A percentile compares a stretch with the other conserved stretches of the same genome.
Evolutionary conservation across 2,888 invertebrate genomes (phyloP).

Genomic region (Leucophenga montana): DNA sequence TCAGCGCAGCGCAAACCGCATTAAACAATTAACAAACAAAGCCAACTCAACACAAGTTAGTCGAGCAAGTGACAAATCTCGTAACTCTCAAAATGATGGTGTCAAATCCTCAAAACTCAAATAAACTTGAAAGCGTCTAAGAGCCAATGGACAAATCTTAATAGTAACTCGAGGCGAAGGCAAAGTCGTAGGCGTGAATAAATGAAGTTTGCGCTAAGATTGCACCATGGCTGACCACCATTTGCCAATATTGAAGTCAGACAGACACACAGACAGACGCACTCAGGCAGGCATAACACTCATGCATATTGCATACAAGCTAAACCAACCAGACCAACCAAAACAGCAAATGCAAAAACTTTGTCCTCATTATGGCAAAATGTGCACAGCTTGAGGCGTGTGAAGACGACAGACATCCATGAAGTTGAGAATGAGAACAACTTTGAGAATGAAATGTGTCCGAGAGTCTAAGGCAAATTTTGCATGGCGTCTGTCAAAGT

Average conservation of each 20-base stretch:
- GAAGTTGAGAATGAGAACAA: conserved; percentile 19
- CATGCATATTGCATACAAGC: background rate
- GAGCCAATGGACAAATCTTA: no score
- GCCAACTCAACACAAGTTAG: conserved; percentile 35
- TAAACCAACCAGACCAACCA: background rate
- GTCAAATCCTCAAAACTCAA: conserved; percentile 23
- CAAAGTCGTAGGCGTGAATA: conserved; percentile 54
- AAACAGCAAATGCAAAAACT: conserved; percentile 47
- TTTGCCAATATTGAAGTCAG: conserved; percentile 3
- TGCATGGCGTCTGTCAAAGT: conserved; percentile 64
- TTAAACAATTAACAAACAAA: conserved; percentile 35
- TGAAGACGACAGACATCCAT: conserved; percentile 5
- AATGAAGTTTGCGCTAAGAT: conserved; percentile 63
- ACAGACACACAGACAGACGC: background rate
- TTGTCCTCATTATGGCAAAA: conserved; percentile 60
- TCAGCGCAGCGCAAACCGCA: background rate
- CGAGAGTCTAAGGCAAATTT: conserved; percentile 46
- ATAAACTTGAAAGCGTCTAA: conserved; percentile 7
- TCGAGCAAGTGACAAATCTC: conserved; percentile 55
- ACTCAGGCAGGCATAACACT: background rate
- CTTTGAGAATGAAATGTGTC: conserved; percentile 59
- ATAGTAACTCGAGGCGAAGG: background rate
- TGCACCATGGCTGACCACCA: conserved; percentile 64
- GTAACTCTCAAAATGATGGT: background rate
- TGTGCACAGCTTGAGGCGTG: conserved; percentile 31